Base-by-base conservation (phyloP, 2,888 invertebrate genomes). In the Drosophila paranaensis region DNA sequence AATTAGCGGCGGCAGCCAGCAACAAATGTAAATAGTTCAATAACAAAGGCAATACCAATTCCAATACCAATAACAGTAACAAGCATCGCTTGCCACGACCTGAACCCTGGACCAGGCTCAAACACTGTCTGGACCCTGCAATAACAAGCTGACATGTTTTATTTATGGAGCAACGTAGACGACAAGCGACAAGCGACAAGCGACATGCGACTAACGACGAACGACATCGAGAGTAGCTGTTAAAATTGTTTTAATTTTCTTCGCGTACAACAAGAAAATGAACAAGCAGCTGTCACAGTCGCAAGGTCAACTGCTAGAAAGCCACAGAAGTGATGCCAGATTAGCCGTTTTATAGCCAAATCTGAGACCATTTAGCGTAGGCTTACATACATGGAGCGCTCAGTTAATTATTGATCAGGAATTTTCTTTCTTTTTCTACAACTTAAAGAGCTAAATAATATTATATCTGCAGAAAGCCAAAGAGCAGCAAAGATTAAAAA, bases 201-300 rank as follows among this genome's bases (percentile, higher is more conserved):
- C 43, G 20, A 45, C 66, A 16, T 48, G 43, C 25, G n/a, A 56
- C 70, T 33, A 37, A 30, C 27, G 53, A 37, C 61, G 10, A 58
- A 50, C 56, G 60, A 67, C 79, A 82, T 71, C 61, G 76, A 79
- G 77, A 81, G 79, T 83, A 81, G 89, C 88, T 89, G 89, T 88
- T 89, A 86, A 89, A 89, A 90, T 90, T 90, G 89, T 89, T 88
- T 89, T 89, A 89, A 89, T 89, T 89, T 88, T 77, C 88, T 83
- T 64, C 74, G 60, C 60, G 74, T 68, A 74, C 48, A 68, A 80
- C 61, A 74, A 63, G 46, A 74, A 66, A 63, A 71, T 71, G 75
- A 67, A 77, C 71, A 77, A 70, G 74, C 71, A 54, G 51, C 74
- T 66, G 62, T 54, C 70, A 51, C 57, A 63, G 53, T 37, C 46